Base-by-base conservation (phyloP, 2,797 vertebrate species). In the Odontamblyopus rebecca region DNA sequence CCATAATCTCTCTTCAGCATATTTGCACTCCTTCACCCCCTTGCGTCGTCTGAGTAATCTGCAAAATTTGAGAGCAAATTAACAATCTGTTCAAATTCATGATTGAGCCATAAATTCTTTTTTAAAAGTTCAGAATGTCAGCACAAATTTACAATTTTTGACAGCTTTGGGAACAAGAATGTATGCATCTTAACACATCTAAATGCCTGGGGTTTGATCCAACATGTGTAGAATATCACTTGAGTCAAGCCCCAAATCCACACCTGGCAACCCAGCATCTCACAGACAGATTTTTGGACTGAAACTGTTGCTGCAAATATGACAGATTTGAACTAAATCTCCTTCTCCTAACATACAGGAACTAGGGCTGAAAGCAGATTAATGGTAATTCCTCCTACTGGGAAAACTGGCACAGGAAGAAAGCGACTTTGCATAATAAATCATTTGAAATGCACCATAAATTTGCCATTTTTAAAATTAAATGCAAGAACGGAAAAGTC, bases 81-180 rank as follows among this genome's bases (percentile, higher is more conserved):
- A 30, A 60, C 23, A 59, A 60, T 60, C 57, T 60, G 57, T 60
- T 60, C 15, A 30, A 60, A 60, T 30, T 13, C 15, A 60, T 60
- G 16, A 60, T 6, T 26, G 27, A 60, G 56, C 1, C 57, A 13
- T 16, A 30, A 60, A 16, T 15, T 60, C 57, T 26, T 29, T 23
- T 6, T 5, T 5, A 15, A 29, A 60, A 29, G 6, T 27, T 12
- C 56, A 13, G 26, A 5, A 59, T 60, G 57, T 60, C 13, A 8
- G 26, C 27, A 29, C 13, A 5, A 60, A 30, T 60, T 29, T 5
- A 6, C 4, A 27, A 2, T 12, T 27, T 60, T 60, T 60, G 27
- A 60, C 57, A 30, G 57, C 57, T 60, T 27, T 27, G 12, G 15
- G 57, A 16, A 26, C n/a, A 56, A 23, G 54, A 19, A 19, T 12